Conservation (phyloP, 2,888 invertebrate species). For the Caenorhabditis sp. region DNA sequence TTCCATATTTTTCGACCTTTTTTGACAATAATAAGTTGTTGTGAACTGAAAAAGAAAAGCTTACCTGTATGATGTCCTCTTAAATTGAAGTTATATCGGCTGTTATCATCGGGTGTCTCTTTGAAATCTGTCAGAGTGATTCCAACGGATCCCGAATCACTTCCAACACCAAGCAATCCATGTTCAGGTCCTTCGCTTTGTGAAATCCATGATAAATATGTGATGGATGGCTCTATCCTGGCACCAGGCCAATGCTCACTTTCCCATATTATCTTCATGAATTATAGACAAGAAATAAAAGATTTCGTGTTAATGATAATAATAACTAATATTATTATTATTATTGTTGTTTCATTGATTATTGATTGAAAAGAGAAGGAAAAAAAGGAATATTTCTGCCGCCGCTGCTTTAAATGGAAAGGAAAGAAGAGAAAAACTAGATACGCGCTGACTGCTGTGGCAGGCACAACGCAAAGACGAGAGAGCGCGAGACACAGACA, state of each 20-base stretch:
- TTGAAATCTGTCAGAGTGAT: constrained; percentile 64
- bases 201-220: constrained; percentile 47
- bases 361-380: constrained; percentile 9
- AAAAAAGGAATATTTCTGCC: constrained; percentile 2
- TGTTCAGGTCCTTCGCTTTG: constrained; percentile 41
- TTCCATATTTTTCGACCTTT: too few species aligned
- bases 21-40: too few species aligned
- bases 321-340: neutral
- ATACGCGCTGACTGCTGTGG: constrained; percentile 3
- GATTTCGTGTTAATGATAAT: too few species aligned
- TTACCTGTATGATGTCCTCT: constrained; percentile 82
- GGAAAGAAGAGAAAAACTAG: constrained; percentile 29
- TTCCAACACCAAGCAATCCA: constrained; percentile 60
- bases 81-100: constrained; percentile 84
- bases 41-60: too few species aligned
- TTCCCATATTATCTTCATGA: constrained; percentile 67
- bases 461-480: neutral
- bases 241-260: constrained; percentile 67
- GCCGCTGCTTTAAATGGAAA: constrained; percentile 6
- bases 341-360: neutral
- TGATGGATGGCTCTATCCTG: constrained; percentile 56
- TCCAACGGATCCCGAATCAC: constrained; percentile 68
- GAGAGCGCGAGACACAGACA: constrained; percentile 4
- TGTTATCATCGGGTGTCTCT: constrained; percentile 40
- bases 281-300: neutral